Evolutionary conservation across 2,797 vertebrate genomes (phyloP), one percentile per base, ranked within the genome.

Genomic region (Arrhamphus sclerolepis): DNA sequence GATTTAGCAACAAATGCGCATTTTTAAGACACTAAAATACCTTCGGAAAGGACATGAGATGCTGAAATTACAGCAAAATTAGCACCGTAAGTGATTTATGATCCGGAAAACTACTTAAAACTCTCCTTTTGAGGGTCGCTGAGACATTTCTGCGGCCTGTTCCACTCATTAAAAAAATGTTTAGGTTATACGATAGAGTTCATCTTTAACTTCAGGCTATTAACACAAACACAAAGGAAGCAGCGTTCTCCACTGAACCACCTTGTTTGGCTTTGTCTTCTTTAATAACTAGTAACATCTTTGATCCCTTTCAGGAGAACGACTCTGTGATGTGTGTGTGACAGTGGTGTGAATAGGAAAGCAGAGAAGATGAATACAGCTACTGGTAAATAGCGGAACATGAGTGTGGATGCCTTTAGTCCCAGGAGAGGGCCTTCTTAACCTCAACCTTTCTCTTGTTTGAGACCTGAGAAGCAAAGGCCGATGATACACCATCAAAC

Each of bases 361-460:
- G 85, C 84, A 75, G 74, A 85, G 82, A 83, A 82, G 89, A 89
- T 87, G 73, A 84, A 90, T 87, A 82, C 84, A 81, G 87, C 82
- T 76, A 78, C 75, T 79, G 87, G 89, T 91, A 91, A 91, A 86
- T 86, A 87, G 91, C 87, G 77, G 86, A 91, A 92, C 89, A 89
- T 80, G 75, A 85, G 88, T 84, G 81, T 72, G 86, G 91, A 92
- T 92, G 91, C 92, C 90, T 92, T 90, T 62, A 67, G 86, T 93
- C 91, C 91, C 92, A 86, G 77, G 91, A 91, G 92, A 90, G 89
- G 72, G 70, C 63, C 84, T 87, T 89, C 85, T 83, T 88, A 76
- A 81, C 87, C 81, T 57, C 60, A 53, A 60, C 72, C 76, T 81
- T 70, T 82, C 89, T 84, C 75, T 72, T 53, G 70, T 29, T 64